phyloP scores from a whole-genome alignment of 2,888 invertebrate genomes.

The Drosophila percnosoma region DNA sequence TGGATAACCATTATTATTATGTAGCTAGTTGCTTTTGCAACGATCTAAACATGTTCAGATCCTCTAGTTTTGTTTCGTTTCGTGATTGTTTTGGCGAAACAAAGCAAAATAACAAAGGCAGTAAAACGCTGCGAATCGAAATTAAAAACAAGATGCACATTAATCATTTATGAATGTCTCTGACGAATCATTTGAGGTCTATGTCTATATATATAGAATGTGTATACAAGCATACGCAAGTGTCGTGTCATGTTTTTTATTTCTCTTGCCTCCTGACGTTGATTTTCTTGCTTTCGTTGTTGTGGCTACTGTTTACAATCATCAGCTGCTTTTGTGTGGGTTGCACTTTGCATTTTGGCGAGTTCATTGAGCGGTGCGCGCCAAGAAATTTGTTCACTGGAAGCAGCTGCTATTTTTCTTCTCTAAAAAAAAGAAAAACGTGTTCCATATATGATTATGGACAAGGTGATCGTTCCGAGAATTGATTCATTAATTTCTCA shows the following conservation, averaged over 20 bases:
- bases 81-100: neutral
- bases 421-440: neutral
- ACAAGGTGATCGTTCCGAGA: neutral
- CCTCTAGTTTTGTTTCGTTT: neutral
- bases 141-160: conserved; percentile 13
- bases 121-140: conserved; percentile 4
- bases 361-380: conserved; percentile 35
- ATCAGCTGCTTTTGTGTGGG: conserved; percentile 31
- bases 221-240: conserved; percentile 4
- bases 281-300: conserved; percentile 7
- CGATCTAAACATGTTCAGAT: neutral
- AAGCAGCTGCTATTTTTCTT: conserved; percentile 3
- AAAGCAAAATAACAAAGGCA: conserved; percentile 14
- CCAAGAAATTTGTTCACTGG: conserved; percentile 1
- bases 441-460: neutral
- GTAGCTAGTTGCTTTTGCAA: neutral
- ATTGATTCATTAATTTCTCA: neutral
- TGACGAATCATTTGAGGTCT: conserved; percentile 36
- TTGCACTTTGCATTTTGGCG: conserved; percentile 33
- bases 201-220: conserved; percentile 4
- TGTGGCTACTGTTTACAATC: conserved; percentile 42
- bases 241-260: conserved; percentile 19
- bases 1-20: neutral
- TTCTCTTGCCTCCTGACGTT: conserved; percentile 19
- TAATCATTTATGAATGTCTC: conserved; percentile 7